Base-by-base conservation (phyloP, 2,797 vertebrate species). In the Sebastes jordani region DNA sequence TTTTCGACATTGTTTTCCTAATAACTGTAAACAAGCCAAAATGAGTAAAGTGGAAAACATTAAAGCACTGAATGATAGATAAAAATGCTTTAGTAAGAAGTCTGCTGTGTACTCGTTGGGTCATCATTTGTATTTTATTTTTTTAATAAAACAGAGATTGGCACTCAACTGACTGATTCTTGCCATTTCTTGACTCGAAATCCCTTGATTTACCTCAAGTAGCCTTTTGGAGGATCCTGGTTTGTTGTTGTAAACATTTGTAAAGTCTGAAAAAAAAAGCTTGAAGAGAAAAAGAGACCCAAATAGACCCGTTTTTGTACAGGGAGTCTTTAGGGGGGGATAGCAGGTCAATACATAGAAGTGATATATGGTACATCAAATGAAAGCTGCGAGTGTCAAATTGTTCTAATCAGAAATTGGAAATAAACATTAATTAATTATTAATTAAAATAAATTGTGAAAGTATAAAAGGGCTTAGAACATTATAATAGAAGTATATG, bases 81-180 rank as follows among this genome's bases (percentile, higher is more conserved):
- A 80, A 86, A 84, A 89, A 85, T 81, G 79, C 78, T 90, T 86
- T 83, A 80, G 81, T 86, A 84, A 88, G 59, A 90, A 67, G 89
- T 95, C 89, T 91, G 90, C 94, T 93, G 90, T 95, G 92, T 95
- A 91, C 90, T 94, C 73, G 93, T 93, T 88, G 88, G 93, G 92
- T 95, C 94, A 93, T 95, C 90, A 92, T 94, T 95, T 96, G 94
- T 96, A 96, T 95, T 96, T 95, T 95, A 95, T 96, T 96, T 96
- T 96, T 95, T 87, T 95, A 95, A 95, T 96, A 95, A 95, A 95
- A 94, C 80, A 89, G 92, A 93, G 85, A 90, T 92, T 90, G 90
- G 84, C 89, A 86, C 86, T 91, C 73, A 76, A 55, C 38, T 63
- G 25, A 75, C 49, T 0, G 14, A 25, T 16, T 64, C 6, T 69